Conservation (phyloP, 2,888 invertebrate species). For the Belgica antarctica region DNA sequence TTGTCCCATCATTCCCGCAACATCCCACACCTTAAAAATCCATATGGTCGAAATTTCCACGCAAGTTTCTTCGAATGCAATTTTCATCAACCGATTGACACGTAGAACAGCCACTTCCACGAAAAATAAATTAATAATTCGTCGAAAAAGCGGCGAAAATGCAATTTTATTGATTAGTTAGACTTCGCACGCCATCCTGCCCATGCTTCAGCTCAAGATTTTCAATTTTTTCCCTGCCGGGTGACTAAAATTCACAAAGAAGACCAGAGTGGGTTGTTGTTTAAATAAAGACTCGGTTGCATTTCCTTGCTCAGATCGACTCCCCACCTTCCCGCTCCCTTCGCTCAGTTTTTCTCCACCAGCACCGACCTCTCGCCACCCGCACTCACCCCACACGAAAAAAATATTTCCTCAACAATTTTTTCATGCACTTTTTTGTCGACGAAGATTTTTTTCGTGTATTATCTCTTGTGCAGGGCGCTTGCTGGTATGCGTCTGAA, state of each 20-base stretch:
- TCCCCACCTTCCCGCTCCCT: neutral
- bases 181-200: slow-evolving; percentile 35
- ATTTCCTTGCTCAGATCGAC: slow-evolving; percentile 32
- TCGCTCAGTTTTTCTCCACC: neutral
- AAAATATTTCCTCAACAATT: slow-evolving; percentile 27
- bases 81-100: too few relatives aligned
- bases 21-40: too few relatives aligned
- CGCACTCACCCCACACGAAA: neutral
- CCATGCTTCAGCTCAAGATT: neutral
- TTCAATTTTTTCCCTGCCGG: neutral
- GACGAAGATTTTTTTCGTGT: slow-evolving; percentile 42
- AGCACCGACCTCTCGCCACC: slow-evolving; percentile 10
- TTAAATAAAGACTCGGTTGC: slow-evolving; percentile 19
- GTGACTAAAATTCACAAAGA: neutral
- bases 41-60: too few relatives aligned
- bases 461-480: slow-evolving; percentile 40
- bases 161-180: slow-evolving; percentile 47
- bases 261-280: slow-evolving; percentile 27
- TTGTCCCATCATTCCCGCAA: too few relatives aligned
- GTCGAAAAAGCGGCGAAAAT: slow-evolving; percentile 45
- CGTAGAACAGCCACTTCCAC: neutral
- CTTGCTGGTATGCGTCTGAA: too few relatives aligned
- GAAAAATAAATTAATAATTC: neutral
- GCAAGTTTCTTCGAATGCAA: too few relatives aligned
- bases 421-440: slow-evolving; percentile 36